A percentile compares a stretch with the other conserved stretches of the same genome.
Conservation (phyloP, 2,797 vertebrate species). For the Pantherophis vulpinus region DNA sequence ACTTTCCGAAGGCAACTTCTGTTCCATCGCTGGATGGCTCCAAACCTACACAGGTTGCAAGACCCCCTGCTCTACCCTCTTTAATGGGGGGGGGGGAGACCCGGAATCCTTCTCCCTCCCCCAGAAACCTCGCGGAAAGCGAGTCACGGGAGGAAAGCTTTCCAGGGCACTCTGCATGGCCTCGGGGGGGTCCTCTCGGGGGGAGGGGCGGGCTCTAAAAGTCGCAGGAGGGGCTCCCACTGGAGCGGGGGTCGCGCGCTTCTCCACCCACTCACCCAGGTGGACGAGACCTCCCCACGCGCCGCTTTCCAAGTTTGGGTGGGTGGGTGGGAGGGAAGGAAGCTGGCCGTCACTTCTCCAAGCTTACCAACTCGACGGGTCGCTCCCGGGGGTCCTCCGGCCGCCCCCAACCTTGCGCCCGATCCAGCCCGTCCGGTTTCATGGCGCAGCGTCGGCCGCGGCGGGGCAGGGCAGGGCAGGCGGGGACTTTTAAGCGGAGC, state of each 20-base stretch:
- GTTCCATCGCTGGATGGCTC: accelerated
- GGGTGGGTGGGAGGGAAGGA: background rate
- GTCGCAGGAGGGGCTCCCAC: background rate
- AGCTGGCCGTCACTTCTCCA: background rate
- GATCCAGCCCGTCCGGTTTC: background rate
- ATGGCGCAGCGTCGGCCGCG: background rate
- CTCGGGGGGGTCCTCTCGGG: background rate
- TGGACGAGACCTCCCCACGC: background rate
- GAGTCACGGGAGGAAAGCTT: background rate
- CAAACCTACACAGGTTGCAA: too few relatives aligned
- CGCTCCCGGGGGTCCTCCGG: background rate
- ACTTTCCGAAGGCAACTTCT: too few relatives aligned
- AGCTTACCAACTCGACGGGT: background rate
- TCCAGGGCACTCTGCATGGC: background rate
- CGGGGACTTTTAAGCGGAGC: conserved; percentile 33
- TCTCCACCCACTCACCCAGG: background rate
- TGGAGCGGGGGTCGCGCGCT: background rate
- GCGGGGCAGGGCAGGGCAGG: background rate
- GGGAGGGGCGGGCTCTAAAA: background rate
- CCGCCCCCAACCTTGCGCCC: background rate
- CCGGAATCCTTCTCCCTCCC: background rate
- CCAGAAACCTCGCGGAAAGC: background rate
- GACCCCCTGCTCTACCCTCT: background rate
- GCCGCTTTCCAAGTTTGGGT: background rate
- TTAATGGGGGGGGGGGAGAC: background rate